Percentiles rank a stretch among this genome's conserved stretches.
phyloP scores from a whole-genome alignment of 2,888 invertebrate species.

The Tuberolachnus salignus region DNA sequence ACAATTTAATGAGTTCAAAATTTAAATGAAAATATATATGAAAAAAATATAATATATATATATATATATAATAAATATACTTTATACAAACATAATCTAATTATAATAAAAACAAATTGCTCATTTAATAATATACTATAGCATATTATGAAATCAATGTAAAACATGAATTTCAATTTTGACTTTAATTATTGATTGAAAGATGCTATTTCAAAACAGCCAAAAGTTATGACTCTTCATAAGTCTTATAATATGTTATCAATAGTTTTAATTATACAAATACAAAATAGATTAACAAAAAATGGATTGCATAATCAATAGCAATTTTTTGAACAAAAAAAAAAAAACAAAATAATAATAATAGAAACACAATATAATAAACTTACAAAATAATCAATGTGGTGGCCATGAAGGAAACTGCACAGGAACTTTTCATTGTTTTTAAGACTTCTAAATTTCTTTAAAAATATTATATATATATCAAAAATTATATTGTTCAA shows the following conservation, averaged over 20 bases:
- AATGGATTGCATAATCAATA: neutral
- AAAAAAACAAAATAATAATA: conserved; percentile 23
- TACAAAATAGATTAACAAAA: neutral
- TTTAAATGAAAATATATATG: neutral
- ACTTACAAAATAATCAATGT: conserved; percentile 16
- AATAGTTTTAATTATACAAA: neutral
- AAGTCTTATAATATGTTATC: neutral
- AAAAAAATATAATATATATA: neutral
- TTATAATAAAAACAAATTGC: neutral
- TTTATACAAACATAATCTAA: neutral
- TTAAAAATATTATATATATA: neutral
- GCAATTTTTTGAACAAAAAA: neutral
- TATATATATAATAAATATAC: too few relatives aligned
- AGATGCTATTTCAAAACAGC: neutral
- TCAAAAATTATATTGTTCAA: neutral
- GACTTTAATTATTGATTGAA: neutral
- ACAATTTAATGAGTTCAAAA: conserved; percentile 5
- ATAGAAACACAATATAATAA: conserved; percentile 26
- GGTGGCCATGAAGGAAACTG: neutral
- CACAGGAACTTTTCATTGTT: conserved; percentile 32
- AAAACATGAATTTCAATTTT: neutral
- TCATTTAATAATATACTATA: neutral
- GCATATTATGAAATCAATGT: neutral
- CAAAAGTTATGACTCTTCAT: neutral
- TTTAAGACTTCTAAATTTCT: neutral